Base-by-base conservation (phyloP, 1,140 invertebrate genomes). In the Panulirus ornatus region DNA sequence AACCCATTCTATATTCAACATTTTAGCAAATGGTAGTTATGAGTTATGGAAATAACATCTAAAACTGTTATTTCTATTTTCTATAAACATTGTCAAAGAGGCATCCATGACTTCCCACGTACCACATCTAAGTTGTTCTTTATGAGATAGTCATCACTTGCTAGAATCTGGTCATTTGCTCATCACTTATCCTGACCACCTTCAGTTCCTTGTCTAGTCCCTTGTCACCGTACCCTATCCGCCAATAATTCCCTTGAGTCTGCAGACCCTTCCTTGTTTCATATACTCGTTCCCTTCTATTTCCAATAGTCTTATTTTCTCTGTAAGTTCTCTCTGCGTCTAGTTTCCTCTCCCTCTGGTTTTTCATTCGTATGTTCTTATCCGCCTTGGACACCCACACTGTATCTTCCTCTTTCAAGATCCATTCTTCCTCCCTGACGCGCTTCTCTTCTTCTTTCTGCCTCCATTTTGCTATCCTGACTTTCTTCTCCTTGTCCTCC, bases 401-500 rank as follows among this genome's bases (percentile, higher is more conserved):
- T 6, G 87, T 83, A 79, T 89, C 87, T 38, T 89, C 63, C 34
- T 89, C 87, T 42, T 81, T 89, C 42, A 75, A 83, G 19, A 73
- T 83, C 87, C 87, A 89, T 30, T 73, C 87, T 54, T 89, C 87
- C 54, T 89, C 87, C 40, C 66, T 82, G 34, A 89, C 76, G 0
- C 87, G 44, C 30, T 83, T 89, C 27, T 83, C 51, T n/a, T 47
- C 78, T 27, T 76, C 81, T 27, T 73, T 82, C 34, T 75, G 44
- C 19, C 70, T 73, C 70, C 87, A 75, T 34, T 81, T 83, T 22
- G 87, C 40, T 30, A 58, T 47, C 16, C 66, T 30, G 8, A 83
- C 42, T 58, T 89, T 89, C 38, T 40, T 36, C 79, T 36, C 81
- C 22, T 70, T 42, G 14, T 89, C 87, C 40, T 66, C 70, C 9